Base-by-base conservation (phyloP, 2,797 vertebrate genomes). In the Sebastes ruberrimus region DNA sequence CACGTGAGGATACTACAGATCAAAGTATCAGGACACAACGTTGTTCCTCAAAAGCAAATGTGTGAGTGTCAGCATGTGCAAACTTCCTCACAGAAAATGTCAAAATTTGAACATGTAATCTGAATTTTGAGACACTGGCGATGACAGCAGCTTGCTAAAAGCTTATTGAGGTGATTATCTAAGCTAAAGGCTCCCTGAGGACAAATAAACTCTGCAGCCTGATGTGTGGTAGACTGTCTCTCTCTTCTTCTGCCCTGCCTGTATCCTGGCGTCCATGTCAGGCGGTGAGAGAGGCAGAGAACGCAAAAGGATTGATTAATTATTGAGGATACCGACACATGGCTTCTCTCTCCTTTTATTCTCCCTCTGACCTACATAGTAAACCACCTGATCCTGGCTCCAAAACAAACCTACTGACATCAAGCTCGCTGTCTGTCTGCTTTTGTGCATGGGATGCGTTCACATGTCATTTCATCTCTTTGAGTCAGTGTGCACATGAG, bases 301-400 rank as follows among this genome's bases (percentile, higher is more conserved):
- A 20, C 64, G 73, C 66, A 70, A 81, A 76, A 63, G 52, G 61
- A 69, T 71, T 81, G 74, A 91, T 95, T 81, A 90, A 94, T 95
- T 92, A 94, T 94, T 94, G 72, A 95, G 75, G 76, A 86, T 76
- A 73, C 74, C 33, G 33, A 81, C 86, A 89, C 86, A 77, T 75
- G 78, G 81, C 74, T 83, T 68, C 72, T 76, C 78, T 81, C 71
- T 85, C 59, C 80, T 76, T 91, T 88, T 78, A 80, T 87, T 89
- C 83, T 92, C 38, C 71, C 74, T 84, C 86, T 93, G 90, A 91
- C 88, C 91, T 88, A 91, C 86, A 93, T 90, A 90, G 78, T 74
- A 65, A 88, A 88, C 56, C 86, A 90, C 83, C 87, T 92, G 91
- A 92, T 86, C 87, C 76, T 52, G 76, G 42, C 86, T 87, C 55